Percentiles rank a stretch among this genome's conserved stretches.
phyloP scores from a whole-genome alignment of 1,140 invertebrate species.

The Chironomus striatipennis region DNA sequence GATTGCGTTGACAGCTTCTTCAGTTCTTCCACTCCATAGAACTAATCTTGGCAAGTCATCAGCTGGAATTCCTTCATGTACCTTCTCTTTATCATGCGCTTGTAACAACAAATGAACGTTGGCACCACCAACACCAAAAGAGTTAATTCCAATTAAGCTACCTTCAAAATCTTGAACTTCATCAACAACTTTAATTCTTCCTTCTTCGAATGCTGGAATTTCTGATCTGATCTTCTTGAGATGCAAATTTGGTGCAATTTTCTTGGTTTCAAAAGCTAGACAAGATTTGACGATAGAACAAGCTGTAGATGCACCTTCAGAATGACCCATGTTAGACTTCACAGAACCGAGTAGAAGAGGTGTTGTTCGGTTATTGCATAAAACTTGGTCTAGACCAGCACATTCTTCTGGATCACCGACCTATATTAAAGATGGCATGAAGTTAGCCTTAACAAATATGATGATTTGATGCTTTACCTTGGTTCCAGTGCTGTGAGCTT shows the following conservation, averaged over 20 bases:
- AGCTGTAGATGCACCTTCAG: conserved; percentile 53
- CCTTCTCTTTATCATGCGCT: conserved; percentile 58
- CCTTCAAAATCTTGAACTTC: conserved; percentile 51
- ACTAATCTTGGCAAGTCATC: conserved; percentile 53
- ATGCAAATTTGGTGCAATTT: conserved; percentile 64
- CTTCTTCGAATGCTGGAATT: conserved; percentile 55
- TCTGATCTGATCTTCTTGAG: conserved; percentile 57
- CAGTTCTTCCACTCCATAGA: conserved; percentile 53
- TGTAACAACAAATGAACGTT: conserved; percentile 63
- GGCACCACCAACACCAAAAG: conserved; percentile 70
- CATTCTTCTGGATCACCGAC: conserved; percentile 34
- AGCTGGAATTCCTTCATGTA: conserved; percentile 31
- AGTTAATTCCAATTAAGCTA: conserved; percentile 54
- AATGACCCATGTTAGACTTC: conserved; percentile 66
- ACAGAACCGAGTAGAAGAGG: conserved; percentile 47
- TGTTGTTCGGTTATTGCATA: conserved; percentile 39
- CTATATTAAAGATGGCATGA: no score
- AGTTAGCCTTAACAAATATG: no score
- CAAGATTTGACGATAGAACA: conserved; percentile 51
- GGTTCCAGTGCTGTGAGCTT: conserved; percentile 60
- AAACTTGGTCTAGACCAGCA: conserved; percentile 35
- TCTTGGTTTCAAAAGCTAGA: conserved; percentile 55
- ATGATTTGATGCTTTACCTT: no score
- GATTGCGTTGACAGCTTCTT: conserved; percentile 49
- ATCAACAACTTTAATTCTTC: conserved; percentile 54